Evolutionary conservation across 2,888 invertebrate species (phyloP), one percentile per base, ranked within the genome.

Genomic region (Platypus cylindrus): DNA sequence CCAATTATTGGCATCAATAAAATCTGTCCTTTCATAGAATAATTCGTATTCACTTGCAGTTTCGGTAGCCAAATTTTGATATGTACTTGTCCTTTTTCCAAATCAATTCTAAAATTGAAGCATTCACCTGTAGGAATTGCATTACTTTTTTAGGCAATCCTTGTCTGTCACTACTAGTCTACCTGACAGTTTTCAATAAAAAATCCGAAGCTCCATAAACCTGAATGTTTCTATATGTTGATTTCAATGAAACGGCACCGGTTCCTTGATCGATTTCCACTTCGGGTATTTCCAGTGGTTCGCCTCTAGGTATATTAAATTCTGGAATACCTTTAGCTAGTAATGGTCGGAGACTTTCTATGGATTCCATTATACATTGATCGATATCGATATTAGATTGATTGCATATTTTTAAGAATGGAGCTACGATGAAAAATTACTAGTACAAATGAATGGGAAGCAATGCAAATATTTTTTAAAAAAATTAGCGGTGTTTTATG

Each of bases 1-100:
- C 83, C 84, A 5, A 66, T 61, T 30, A 85, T 71, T 0, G 83
- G 82, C 59, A 84, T 62, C 75, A 82, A 72, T 44, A 84, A 61
- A 20, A 84, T 68, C 46, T 73, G 71, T 4, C 84, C 84, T 13
- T 70, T 61, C 44, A 84, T 66, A 3, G 61, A 65, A 55, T 85
- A 84, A 38, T 70, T 64, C 1, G 79, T 73, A 15, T 63, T 67
- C 65, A 82, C 67, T 35, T 65, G 63, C 24, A 84, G 52, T 33
- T 70, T 66, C 0, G 82, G 80, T 17, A 84, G 67, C 41, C 63
- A 67, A 16, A 83, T 46, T 40, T 72, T 73, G 8, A 78, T 63
- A 3, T 67, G 58, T 13, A 82, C 66, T 40, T 67, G 61, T 39
- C 75, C 66, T 29, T 68, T 70, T 2, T 66, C 61, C 8, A 67